Evolutionary conservation across 2,113 vertebrate species (phyloP), one percentile per base, ranked within the genome.

Genomic region (Octodon degus): DNA sequence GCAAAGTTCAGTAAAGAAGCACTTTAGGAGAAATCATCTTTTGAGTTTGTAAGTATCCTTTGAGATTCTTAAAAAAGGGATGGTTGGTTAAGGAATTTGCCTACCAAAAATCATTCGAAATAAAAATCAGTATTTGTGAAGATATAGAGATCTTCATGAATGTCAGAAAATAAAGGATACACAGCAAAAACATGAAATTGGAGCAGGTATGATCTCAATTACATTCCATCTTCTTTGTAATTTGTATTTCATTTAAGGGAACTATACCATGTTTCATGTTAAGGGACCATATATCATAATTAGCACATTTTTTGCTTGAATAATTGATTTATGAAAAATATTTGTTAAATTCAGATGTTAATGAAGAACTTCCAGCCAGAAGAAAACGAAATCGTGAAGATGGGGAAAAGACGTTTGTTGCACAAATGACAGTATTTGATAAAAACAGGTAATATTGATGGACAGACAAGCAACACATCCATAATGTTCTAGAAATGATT

Each of bases 361-460:
- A 98, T 82, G 99, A 99, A 97, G 99, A 99, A 92, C 98, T 99
- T 97, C 99, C 99, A n/a, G 98, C 98, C 91, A 99, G 99, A 98
- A 99, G 99, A 97, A 99, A 99, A 98, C 99, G 99, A 95, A 99
- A 99, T 96, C 99, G 99, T 95, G 99, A 99, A 84, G 99, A 99
- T 88, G 99, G 99, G 6, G 99, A 99, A 86, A 99, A 99, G 97
- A 99, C 99, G 1, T 99, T 99, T 98, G 99, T 99, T 97, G 99
- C 99, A 97, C 99, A 99, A 98, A 99, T 99, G 99, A 99, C 99
- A 12, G 99, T 99, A 89, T 99, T 99, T 98, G 99, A 99, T 98
- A 99, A 99, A 98, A 99, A 99, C 97, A 99, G 99, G 99, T 99
- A 98, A 98, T 96, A 40, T 10, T 84, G 50, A 50, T 94, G 94